Evolutionary conservation across 2,888 invertebrate genomes (phyloP), one percentile per base, ranked within the genome.

Genomic region (Meganola albula): DNA sequence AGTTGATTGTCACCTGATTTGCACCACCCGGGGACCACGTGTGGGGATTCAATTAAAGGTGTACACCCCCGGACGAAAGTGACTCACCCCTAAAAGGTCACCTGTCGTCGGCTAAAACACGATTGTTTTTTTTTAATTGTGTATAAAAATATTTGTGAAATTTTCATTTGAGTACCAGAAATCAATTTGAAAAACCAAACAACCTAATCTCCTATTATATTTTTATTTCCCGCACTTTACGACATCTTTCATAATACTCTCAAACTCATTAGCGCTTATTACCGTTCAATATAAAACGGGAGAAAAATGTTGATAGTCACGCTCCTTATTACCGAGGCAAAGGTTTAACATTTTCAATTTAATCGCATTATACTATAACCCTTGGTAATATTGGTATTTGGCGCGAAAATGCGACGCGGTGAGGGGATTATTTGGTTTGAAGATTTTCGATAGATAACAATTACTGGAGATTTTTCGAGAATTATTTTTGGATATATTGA

Each of bases 351-450:
- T 74, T 77, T 76, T 78, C 78, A 72, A 74, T 77, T 74, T 79
- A 75, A 83, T 79, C 74, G 74, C 63, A 72, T 78, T 74, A 74
- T 72, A 66, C 58, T 72, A 70, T 72, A 72, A 64, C 71, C 74
- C 69, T 63, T 58, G 53, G 57, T 68, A 70, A 71, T 71, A 74
- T 70, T 71, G 65, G 68, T 64, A 67, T 68, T 63, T 29, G 32
- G 29, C 37, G 48, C 47, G 40, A 49, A 48, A 53, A 58, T 49
- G 43, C 31, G 45, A 40, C 43, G 48, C 45, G 38, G 39, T 38
- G 41, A 36, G 31, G 35, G 40, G 31, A 53, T 44, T 43, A 40
- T 40, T 32, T 37, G 53, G 50, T 49, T 47, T 49, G 49, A 40
- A 40, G 43, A 39, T 53, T 52, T 54, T 54, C 50, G 53, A 54